Conservation (phyloP, 2,113 vertebrate species). For the Carlito syrichta region DNA sequence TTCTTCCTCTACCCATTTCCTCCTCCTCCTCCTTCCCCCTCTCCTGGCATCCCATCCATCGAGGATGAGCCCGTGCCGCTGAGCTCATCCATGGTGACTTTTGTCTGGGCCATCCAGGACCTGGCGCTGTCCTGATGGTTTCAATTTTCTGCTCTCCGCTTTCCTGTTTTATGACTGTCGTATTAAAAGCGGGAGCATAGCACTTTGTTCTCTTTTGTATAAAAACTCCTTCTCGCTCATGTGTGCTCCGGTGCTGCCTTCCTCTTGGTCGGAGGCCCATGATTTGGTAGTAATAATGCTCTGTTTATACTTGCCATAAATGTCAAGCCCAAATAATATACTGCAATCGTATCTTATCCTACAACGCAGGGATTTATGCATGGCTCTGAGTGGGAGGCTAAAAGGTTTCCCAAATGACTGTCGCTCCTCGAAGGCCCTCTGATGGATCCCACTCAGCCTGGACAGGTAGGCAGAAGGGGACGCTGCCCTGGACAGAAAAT, state of each 20-base stretch:
- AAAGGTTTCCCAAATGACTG: background rate
- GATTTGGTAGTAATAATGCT: constrained; percentile 54
- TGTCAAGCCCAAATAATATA: constrained; percentile 51
- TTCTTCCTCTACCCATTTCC: background rate
- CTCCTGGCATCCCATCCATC: background rate
- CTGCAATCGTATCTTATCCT: background rate
- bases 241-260: background rate
- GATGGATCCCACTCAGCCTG: background rate
- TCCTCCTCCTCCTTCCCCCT: background rate
- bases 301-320: constrained; percentile 67
- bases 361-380: background rate
- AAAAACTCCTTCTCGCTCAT: background rate
- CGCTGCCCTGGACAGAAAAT: rapidly evolving
- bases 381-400: background rate
- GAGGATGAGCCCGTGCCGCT: background rate
- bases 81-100: constrained; percentile 57
- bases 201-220: constrained; percentile 37
- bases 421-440: background rate
- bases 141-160: constrained; percentile 88
- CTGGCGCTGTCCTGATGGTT: constrained; percentile 85
- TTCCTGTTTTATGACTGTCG: constrained; percentile 82
- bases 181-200: background rate
- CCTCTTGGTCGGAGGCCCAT: constrained; percentile 28
- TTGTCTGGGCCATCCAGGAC: constrained; percentile 82
- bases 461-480: background rate